Evolutionary conservation across 2,113 vertebrate species (phyloP).

Genomic region (Lycaon pictus): DNA sequence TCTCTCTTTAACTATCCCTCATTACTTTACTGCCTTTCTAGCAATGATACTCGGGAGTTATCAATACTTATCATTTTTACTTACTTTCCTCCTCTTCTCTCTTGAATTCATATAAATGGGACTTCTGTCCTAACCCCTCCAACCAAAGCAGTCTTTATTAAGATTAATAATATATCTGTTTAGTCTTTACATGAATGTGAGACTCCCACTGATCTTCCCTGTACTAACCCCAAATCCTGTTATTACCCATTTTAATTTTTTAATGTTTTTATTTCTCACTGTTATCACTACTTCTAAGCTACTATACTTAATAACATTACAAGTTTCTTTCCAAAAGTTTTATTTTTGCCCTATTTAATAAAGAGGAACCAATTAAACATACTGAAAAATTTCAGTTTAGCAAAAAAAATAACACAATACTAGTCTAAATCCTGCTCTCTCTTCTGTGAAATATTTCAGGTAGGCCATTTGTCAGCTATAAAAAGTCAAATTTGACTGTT

Average conservation of each 20-base stretch:
- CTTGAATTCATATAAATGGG: background rate
- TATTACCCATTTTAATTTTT: constrained; percentile 28
- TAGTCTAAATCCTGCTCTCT: constrained; percentile 32
- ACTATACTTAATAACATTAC: background rate
- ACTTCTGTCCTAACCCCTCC: background rate
- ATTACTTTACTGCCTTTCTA: background rate
- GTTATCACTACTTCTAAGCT: background rate
- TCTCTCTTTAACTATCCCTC: background rate
- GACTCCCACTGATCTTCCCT: background rate
- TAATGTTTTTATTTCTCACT: constrained; percentile 25
- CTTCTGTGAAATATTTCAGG: constrained; percentile 23
- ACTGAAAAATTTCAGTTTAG: background rate
- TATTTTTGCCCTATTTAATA: background rate
- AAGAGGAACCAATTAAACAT: constrained; percentile 24
- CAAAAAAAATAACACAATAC: background rate
- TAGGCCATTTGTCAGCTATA: background rate
- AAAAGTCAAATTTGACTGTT: background rate
- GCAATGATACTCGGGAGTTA: background rate
- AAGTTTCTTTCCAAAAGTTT: constrained; percentile 51
- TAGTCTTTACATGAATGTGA: background rate
- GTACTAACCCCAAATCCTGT: background rate
- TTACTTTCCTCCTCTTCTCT: background rate
- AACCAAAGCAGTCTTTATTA: background rate
- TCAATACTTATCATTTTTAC: background rate
- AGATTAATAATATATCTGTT: background rate